Conservation (phyloP, 2,113 vertebrate species). For the Sinocyclocheilus anophthalmus region DNA sequence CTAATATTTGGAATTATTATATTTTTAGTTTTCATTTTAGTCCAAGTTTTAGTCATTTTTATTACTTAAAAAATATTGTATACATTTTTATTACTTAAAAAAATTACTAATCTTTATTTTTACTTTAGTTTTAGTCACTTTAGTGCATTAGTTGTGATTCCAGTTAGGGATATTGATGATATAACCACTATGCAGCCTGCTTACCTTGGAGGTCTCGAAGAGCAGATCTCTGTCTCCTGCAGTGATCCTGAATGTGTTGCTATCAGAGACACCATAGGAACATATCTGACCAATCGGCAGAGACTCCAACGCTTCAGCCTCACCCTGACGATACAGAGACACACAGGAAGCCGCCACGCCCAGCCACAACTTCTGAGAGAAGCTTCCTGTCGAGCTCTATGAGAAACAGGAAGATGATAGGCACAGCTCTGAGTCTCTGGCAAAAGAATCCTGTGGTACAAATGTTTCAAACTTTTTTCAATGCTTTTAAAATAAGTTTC, state of each 20-base stretch:
- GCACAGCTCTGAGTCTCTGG: background rate
- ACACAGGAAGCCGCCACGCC: conserved; percentile 85
- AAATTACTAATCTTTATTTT: too few relatives aligned
- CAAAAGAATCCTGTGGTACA: background rate
- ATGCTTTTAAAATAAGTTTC: background rate
- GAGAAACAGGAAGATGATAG: background rate
- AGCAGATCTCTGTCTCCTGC: conserved; percentile 86
- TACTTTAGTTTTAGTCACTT: too few relatives aligned
- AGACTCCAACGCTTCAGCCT: conserved; percentile 86
- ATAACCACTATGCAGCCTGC: too few relatives aligned
- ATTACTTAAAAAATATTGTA: too few relatives aligned
- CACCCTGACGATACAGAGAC: conserved; percentile 87
- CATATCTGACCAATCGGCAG: conserved; percentile 88
- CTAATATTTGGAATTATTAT: too few relatives aligned
- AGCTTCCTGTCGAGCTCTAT: conserved; percentile 80
- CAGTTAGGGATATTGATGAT: too few relatives aligned
- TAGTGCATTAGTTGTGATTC: too few relatives aligned
- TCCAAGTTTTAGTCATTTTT: too few relatives aligned
- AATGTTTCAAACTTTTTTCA: background rate
- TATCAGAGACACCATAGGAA: conserved; percentile 85
- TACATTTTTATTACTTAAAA: too few relatives aligned
- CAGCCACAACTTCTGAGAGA: conserved; percentile 87
- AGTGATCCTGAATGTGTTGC: conserved; percentile 86
- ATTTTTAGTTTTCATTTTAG: too few relatives aligned
- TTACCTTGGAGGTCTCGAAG: conserved; percentile 81